A percentile compares a stretch with the other conserved stretches of the same genome.
These are phyloP conservation scores for Formicarius rufipectus DNA, from an alignment of 2,113 vertebrate species.

Conservation along the genomic window DNA sequence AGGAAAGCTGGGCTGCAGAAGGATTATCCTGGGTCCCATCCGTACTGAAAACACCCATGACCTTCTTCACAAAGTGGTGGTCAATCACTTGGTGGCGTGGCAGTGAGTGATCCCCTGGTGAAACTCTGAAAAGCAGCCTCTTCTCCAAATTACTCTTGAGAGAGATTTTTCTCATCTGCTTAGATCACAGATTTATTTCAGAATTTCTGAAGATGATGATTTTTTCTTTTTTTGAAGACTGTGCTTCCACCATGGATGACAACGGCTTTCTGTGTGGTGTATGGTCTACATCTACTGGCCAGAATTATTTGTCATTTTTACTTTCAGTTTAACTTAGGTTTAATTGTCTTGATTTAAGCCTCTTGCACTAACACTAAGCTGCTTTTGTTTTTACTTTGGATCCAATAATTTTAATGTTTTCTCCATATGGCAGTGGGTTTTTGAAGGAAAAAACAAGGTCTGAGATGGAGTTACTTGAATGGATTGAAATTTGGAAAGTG, in stretches of 20 bases:
- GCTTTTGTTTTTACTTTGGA: conserved; percentile 67
- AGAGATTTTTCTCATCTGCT: not conserved
- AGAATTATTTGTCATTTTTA: conserved; percentile 48
- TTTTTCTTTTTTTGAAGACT: not conserved
- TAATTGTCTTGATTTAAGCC: conserved; percentile 60
- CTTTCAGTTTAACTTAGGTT: conserved; percentile 59
- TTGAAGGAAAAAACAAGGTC: conserved; percentile 11
- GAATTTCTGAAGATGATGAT: not conserved
- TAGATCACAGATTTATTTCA: not conserved
- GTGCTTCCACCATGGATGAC: not conserved
- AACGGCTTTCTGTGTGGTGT: not conserved
- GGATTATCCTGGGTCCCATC: not conserved
- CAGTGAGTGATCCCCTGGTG: not conserved
- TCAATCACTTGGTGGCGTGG: not conserved
- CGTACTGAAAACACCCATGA: not conserved
- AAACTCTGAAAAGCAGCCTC: not conserved
- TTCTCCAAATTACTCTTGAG: not conserved
- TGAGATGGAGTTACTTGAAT: not conserved
- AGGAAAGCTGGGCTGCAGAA: not conserved
- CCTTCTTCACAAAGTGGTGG: not conserved
- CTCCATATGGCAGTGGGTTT: conserved; percentile 57
- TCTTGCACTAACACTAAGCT: conserved; percentile 54
- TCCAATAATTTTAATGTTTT: conserved; percentile 67
- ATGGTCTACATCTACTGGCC: not conserved
- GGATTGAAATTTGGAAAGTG: conserved; percentile 27